Percentiles rank a stretch among this genome's conserved stretches.
Conservation (phyloP, 2,888 invertebrate species). For the Endomychus coccineus region DNA sequence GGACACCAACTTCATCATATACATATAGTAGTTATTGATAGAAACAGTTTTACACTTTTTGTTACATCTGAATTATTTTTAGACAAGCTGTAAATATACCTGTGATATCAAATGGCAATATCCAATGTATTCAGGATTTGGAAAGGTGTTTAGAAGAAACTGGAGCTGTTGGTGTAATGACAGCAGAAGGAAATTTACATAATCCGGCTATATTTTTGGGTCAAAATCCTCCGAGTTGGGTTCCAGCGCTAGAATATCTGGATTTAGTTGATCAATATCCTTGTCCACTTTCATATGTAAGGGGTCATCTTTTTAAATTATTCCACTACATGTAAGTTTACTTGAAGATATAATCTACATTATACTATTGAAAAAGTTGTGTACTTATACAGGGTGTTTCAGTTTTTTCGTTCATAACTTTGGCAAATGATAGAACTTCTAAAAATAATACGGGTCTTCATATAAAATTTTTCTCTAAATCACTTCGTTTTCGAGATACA, state of each 20-base stretch:
- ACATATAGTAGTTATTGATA: too few species aligned
- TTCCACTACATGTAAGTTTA: conserved; percentile 84
- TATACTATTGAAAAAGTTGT: too few species aligned
- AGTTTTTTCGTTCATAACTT: too few species aligned
- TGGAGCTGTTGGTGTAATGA: conserved; percentile 81
- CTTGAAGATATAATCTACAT: too few species aligned
- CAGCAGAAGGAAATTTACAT: conserved; percentile 92
- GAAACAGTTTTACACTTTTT: too few species aligned
- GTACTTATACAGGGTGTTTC: too few species aligned
- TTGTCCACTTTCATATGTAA: conserved; percentile 79
- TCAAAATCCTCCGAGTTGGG: conserved; percentile 75
- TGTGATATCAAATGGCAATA: conserved; percentile 96
- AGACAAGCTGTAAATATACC: conserved; percentile 84
- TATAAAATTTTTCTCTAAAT: too few species aligned
- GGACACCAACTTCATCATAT: too few species aligned
- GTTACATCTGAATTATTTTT: too few species aligned
- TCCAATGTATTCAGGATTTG: conserved; percentile 84
- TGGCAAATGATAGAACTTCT: too few species aligned
- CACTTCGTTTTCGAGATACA: too few species aligned
- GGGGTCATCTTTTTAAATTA: conserved; percentile 95
- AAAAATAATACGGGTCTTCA: too few species aligned
- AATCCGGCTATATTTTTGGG: conserved; percentile 91
- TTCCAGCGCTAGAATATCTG: conserved; percentile 82
- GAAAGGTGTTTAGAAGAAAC: conserved; percentile 77
- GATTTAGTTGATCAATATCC: conserved; percentile 74